A percentile compares a stretch with the other conserved stretches of the same genome.
phyloP scores from a whole-genome alignment of 2,113 vertebrate species.

The Oceanodroma tethys region DNA sequence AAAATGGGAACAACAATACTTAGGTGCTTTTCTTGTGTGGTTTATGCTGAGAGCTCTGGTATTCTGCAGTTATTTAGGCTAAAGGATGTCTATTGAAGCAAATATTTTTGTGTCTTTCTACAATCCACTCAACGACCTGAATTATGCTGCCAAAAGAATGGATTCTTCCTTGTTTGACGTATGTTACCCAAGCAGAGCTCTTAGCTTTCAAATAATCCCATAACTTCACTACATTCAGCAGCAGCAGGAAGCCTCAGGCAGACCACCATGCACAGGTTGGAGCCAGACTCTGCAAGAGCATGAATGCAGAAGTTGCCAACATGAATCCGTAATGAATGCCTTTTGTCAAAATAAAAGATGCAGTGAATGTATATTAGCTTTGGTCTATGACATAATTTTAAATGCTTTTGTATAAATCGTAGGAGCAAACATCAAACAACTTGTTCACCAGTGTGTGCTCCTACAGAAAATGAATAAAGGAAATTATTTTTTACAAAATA shows the following conservation, averaged over 20 bases:
- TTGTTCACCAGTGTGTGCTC: not conserved
- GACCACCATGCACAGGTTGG: not conserved
- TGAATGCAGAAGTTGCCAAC: not conserved
- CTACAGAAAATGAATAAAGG: not conserved
- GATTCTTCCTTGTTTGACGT: not conserved
- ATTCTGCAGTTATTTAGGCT: not conserved
- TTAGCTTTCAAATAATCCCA: not conserved
- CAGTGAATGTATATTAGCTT: not conserved
- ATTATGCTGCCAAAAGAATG: not conserved
- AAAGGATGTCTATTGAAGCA: not conserved
- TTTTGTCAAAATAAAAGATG: not conserved
- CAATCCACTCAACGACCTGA: not conserved
- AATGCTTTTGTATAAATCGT: not conserved
- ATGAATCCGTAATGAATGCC: accelerated
- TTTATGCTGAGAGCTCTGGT: not conserved
- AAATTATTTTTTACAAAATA: not conserved
- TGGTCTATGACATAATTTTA: not conserved
- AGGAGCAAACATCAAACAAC: not conserved
- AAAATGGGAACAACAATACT: not conserved
- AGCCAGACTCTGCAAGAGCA: not conserved
- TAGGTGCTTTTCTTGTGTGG: not conserved
- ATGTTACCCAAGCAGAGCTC: not conserved
- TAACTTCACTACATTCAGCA: not conserved
- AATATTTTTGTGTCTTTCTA: not conserved
- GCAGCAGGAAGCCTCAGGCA: not conserved